phyloP scores from a whole-genome alignment of 2,113 vertebrate species.

The Oxyura jamaicensis region DNA sequence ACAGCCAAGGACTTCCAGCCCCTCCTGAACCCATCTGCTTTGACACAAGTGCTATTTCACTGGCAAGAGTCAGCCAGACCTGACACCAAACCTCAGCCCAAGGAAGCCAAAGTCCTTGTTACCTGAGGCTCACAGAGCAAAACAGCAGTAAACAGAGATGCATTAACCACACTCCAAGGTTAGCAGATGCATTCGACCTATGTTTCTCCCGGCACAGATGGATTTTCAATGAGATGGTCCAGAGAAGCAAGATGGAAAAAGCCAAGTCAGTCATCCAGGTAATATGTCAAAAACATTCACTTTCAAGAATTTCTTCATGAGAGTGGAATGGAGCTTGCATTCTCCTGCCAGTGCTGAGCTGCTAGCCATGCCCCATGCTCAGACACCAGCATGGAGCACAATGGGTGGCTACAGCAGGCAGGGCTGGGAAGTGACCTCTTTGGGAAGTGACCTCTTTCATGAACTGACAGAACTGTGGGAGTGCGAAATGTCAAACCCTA shows the following conservation, averaged over 20 bases:
- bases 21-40: neutral
- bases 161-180: accelerated
- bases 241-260: neutral
- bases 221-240: neutral
- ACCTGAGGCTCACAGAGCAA: accelerated
- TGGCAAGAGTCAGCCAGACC: neutral
- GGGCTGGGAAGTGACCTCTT: neutral
- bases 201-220: neutral
- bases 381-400: neutral
- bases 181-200: neutral
- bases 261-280: neutral
- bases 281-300: neutral
- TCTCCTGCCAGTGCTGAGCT: neutral
- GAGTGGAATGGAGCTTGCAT: neutral
- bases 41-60: neutral
- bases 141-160: neutral
- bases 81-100: neutral
- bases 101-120: neutral
- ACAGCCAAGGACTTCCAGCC: neutral
- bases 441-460: neutral
- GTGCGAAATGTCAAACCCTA: neutral
- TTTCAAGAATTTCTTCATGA: neutral
- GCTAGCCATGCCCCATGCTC: neutral
- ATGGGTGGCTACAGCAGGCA: neutral
- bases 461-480: neutral